Conservation (phyloP, 23 tunicate species). For the Botrylloides violaceus region DNA sequence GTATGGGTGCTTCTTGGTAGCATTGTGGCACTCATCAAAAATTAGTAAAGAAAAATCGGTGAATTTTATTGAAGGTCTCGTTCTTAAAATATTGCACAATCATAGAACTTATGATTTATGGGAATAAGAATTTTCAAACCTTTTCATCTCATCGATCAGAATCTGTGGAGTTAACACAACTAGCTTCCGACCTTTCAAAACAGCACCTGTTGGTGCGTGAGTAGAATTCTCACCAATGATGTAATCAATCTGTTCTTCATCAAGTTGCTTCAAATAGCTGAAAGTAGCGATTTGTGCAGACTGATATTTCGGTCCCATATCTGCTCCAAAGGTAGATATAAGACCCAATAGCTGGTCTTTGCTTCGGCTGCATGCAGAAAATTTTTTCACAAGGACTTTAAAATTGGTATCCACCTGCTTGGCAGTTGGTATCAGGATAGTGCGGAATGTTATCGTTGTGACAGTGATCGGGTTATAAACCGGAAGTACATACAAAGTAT, state of each 20-base stretch:
- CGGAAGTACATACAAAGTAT: too few species aligned
- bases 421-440: too few species aligned
- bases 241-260: constrained; percentile 8
- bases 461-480: too few species aligned
- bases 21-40: constrained; percentile 77
- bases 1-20: constrained; percentile 57
- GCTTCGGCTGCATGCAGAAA: too few species aligned
- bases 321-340: too few species aligned
- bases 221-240: constrained; percentile 32
- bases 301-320: too few species aligned
- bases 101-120: not conserved
- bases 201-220: constrained; percentile 32
- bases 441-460: too few species aligned
- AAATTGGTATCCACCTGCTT: too few species aligned
- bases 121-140: not conserved
- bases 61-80: constrained; percentile 20
- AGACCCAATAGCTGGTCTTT: too few species aligned
- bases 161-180: constrained; percentile 68
- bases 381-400: too few species aligned
- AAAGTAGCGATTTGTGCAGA: not conserved
- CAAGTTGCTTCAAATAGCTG: not conserved
- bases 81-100: not conserved
- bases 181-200: constrained; percentile 18
- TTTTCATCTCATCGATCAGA: constrained; percentile 39
- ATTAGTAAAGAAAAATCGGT: constrained; percentile 40